phyloP scores from a whole-genome alignment of 2,113 vertebrate species.

The Clinocottus analis region DNA sequence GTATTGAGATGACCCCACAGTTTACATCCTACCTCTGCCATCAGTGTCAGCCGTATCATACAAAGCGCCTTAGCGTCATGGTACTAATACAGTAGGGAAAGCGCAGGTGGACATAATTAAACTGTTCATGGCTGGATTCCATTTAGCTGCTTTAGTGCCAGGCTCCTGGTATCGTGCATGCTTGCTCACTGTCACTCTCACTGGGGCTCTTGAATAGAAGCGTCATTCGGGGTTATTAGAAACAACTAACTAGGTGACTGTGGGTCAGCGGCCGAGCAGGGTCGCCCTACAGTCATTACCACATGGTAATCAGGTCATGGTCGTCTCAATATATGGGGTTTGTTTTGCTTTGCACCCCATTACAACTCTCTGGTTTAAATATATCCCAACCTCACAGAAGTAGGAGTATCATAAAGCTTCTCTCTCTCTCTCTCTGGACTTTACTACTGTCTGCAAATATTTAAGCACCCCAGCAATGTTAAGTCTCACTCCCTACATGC shows the following conservation, averaged over 20 bases:
- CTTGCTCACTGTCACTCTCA: not conserved
- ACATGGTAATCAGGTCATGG: slow-evolving; percentile 29
- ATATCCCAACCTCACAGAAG: slow-evolving; percentile 17
- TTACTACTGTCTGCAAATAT: slow-evolving; percentile 42
- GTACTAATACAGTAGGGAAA: not conserved
- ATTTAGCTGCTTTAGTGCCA: not conserved
- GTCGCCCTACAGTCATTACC: not conserved
- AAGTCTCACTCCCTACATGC: slow-evolving; percentile 28
- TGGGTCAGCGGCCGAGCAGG: too few relatives aligned
- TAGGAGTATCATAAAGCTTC: slow-evolving; percentile 33
- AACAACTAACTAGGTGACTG: not conserved
- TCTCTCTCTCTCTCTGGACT: slow-evolving; percentile 11
- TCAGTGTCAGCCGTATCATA: not conserved
- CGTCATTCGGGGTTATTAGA: not conserved
- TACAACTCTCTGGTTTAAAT: slow-evolving; percentile 52
- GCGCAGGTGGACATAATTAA: not conserved
- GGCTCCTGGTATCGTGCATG: not conserved
- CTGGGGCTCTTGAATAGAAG: not conserved
- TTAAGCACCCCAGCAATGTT: slow-evolving; percentile 62
- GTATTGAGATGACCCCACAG: slow-evolving; percentile 8
- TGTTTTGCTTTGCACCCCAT: slow-evolving; percentile 41
- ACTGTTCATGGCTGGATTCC: not conserved
- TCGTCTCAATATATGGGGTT: slow-evolving; percentile 48
- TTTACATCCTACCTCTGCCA: not conserved
- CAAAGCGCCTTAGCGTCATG: not conserved